Base-by-base conservation (phyloP, 1,140 invertebrate species). In the Drosophila funebris region DNA sequence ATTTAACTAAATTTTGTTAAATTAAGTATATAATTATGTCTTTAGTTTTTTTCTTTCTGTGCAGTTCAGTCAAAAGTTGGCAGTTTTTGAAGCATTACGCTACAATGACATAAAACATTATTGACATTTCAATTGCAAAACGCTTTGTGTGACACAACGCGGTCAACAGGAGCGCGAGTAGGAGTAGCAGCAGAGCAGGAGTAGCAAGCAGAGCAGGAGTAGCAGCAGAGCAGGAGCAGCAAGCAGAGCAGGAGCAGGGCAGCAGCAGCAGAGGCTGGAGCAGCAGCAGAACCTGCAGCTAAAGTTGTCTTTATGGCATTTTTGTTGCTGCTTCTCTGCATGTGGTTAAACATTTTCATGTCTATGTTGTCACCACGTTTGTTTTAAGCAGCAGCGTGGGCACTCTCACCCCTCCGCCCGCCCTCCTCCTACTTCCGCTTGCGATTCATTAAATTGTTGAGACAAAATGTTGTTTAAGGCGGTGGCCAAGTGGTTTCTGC, bases 91-190 rank as follows among this genome's bases (percentile, higher is more conserved):
- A 75, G 46, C 24, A 46, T 77, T 68, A 16, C 63, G 41, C 60
- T 75, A 68, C 82, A 81, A 75, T 83, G 75, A 73, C 78, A 78
- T 88, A 88, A 87, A 87, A 87, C 75, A 87, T 88, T 87, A 87
- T 87, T 88, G 83, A 83, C 83, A 88, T 87, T 88, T 87, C 83
- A 87, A 88, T 87, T 83, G 78, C 77, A 76, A 76, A 82, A 61
- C 61, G 57, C 78, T 85, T 76, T 33, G 74, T 81, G 78, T 72
- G 80, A 62, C 58, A 81, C 62, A 67, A 37, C 16, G 24, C 16
- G 50, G 14, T 29, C 29, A 33, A n/a, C n/a, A n/a, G n/a, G n/a
- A n/a, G n/a, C n/a, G n/a, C n/a, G n/a, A n/a, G n/a, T n/a, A n/a
- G n/a, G n/a, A n/a, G n/a, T n/a, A n/a, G n/a, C n/a, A n/a, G 18